Conservation (phyloP, 2,888 invertebrate species). For the Parelbella ahira region DNA sequence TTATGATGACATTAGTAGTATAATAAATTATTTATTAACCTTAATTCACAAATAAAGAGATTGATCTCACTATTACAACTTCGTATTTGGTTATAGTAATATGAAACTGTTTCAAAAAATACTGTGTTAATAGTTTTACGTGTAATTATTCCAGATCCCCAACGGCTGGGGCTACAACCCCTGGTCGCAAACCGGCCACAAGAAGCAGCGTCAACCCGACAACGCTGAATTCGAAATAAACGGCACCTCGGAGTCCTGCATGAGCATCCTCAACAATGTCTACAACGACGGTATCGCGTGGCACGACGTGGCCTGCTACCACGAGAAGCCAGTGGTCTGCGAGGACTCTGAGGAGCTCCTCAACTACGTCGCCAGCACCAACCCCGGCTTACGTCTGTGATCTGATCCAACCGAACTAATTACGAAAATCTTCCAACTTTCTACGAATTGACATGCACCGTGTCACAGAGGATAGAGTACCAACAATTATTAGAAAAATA, state of each 20-base stretch:
- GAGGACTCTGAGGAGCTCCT: constrained; percentile 94
- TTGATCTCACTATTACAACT: no score
- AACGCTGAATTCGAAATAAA: constrained; percentile 96
- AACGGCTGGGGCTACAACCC: constrained; percentile 91
- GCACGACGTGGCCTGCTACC: constrained; percentile 97
- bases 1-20: no score
- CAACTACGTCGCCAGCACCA: constrained; percentile 91
- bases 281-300: constrained; percentile 96
- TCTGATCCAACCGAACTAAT: constrained; percentile 31
- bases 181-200: constrained; percentile 95
- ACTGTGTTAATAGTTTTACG: no score
- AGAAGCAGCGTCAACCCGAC: constrained; percentile 92
- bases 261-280: constrained; percentile 93
- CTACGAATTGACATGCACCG: constrained; percentile 28
- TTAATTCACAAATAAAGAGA: no score
- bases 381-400: constrained; percentile 91
- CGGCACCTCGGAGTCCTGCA: constrained; percentile 91
- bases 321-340: constrained; percentile 94
- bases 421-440: constrained; percentile 21
- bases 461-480: no score
- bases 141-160: no score
- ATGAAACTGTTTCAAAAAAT: no score
- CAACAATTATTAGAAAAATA: no score
- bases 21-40: no score
- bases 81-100: no score